Evolutionary conservation across 2,888 invertebrate species (phyloP).

Genomic region (Heterodera filipjevi): DNA sequence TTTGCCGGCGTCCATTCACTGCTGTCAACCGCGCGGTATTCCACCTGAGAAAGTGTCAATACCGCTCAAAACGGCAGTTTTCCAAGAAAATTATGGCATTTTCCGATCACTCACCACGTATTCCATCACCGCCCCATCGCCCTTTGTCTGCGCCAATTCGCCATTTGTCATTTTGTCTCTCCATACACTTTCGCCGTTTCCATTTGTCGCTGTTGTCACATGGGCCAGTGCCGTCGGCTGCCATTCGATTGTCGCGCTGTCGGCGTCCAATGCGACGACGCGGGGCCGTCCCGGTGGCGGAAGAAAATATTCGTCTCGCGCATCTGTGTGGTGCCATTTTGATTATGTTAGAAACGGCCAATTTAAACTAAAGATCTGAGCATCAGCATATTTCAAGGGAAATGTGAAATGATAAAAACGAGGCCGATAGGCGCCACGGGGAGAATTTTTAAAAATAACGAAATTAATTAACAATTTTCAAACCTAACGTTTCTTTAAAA

Average conservation of each 20-base stretch:
- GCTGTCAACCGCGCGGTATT: constrained; percentile 51
- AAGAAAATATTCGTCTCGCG: constrained; percentile 6
- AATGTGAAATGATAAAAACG: no score
- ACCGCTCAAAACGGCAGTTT: no score
- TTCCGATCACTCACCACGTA: constrained; percentile 47
- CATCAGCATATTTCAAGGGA: no score
- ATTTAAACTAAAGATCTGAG: background rate
- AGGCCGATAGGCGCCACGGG: no score
- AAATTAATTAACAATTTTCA: no score
- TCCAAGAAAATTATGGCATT: background rate
- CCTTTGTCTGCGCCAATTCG: background rate
- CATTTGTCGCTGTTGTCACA: background rate
- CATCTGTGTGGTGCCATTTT: background rate
- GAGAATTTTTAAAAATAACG: no score
- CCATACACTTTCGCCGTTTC: background rate
- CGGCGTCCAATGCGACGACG: constrained; percentile 55
- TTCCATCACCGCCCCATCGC: constrained; percentile 46
- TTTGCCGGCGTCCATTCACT: constrained; percentile 59
- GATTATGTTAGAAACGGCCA: background rate
- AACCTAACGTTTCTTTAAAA: no score
- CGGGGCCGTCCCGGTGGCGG: constrained; percentile 53
- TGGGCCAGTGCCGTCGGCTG: constrained; percentile 42
- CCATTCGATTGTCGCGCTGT: constrained; percentile 59
- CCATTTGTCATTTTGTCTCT: background rate
- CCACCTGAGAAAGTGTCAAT: constrained; percentile 37